Base-by-base conservation (phyloP, 2,113 vertebrate genomes). In the Romanogobio albipinnatus region DNA sequence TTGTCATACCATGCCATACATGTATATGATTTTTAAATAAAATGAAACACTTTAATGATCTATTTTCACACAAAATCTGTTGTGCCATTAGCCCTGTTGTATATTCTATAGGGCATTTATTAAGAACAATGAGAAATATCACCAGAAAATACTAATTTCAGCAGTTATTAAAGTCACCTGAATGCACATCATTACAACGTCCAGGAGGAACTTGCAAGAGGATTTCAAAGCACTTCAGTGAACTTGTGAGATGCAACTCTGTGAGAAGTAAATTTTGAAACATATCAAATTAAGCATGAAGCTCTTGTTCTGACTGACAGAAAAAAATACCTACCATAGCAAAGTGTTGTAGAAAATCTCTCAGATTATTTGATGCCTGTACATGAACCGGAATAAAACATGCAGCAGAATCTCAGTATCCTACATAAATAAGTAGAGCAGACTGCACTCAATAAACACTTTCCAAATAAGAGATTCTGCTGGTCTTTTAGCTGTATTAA, bases 401-500 rank as follows among this genome's bases (percentile, higher is more conserved):
- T 4, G n/a, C n/a, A 74, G 73, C 13, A 17, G 49, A 76, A 19
- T 77, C 11, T 13, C 45, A 43, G 29, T 9, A 56, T 33, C 17
- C 17, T 36, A 68, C 36, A 76, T 19, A 45, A 68, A 80, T 43
- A 66, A 87, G 84, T 80, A 87, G 13, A 61, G 61, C 26, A 64
- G 29, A 49, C 22, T 15, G 39, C 58, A 74, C 36, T 29, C 56
- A 86, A 71, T 62, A 66, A 58, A 82, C 70, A n/a, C 26, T 71
- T 78, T 53, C 24, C 75, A 74, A 82, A 85, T 82, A 43, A 79
- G 53, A 82, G 51, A 49, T 53, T 24, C 56, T 68, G 53, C 64
- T 76, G 77, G 58, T 73, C 76, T 79, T 76, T 85, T 76, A 82
- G 74, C 83, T 85, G 59, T 77, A 68, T 87, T 83, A 83, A 85